Conservation (phyloP, 2,113 vertebrate species). For the Pituophis catenifer region DNA sequence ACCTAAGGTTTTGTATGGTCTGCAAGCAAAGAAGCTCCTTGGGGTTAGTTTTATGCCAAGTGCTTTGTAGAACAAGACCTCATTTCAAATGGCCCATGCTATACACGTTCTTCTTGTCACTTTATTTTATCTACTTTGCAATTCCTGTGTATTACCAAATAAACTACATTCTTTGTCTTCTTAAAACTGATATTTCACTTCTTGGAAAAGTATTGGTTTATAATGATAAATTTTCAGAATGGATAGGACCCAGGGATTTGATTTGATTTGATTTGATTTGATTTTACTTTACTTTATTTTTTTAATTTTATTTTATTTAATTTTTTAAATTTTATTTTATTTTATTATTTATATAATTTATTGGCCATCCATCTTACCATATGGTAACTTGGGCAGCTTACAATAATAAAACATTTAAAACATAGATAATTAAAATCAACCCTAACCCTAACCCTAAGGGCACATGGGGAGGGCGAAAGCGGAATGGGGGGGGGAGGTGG, state of each 20-base stretch:
- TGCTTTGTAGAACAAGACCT: background rate
- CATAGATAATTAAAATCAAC: no score
- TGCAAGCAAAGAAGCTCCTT: background rate
- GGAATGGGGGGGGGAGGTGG: background rate
- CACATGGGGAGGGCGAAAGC: background rate
- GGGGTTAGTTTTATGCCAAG: background rate
- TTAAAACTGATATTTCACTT: background rate
- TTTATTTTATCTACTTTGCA: background rate
- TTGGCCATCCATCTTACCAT: no score
- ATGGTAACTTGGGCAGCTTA: no score
- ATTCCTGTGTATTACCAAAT: background rate
- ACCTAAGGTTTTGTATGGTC: background rate
- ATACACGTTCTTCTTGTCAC: background rate
- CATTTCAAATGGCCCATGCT: background rate
- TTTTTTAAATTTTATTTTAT: no score
- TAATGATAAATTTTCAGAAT: background rate
- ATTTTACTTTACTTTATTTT: background rate
- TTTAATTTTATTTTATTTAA: background rate
- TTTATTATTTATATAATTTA: no score
- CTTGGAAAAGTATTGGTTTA: background rate
- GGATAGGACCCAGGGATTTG: background rate
- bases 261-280: background rate
- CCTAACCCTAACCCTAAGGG: background rate
- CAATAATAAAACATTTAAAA: no score
- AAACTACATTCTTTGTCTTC: background rate